phyloP scores from a whole-genome alignment of 1,140 invertebrate genomes.

The Akabosia matsudoensis region DNA sequence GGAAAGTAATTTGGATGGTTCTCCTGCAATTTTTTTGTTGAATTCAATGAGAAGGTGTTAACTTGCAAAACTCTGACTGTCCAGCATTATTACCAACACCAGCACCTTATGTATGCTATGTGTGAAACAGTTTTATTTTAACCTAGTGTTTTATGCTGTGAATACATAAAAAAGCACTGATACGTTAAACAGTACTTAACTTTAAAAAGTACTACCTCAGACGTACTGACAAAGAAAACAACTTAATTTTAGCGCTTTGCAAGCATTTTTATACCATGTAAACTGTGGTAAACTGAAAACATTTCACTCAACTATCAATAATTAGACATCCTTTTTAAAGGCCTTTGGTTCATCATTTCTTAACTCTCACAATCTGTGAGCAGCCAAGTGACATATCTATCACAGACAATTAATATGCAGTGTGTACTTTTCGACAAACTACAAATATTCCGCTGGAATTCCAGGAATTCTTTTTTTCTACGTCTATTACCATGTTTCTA shows the following conservation, averaged over 20 bases:
- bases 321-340: neutral
- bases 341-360: constrained; percentile 15
- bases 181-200: too few species aligned
- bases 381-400: constrained; percentile 18
- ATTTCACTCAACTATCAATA: neutral
- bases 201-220: neutral
- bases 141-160: too few species aligned
- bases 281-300: neutral
- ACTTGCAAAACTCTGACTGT: neutral
- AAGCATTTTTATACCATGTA: neutral
- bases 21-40: neutral
- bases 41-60: neutral
- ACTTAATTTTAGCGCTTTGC: neutral
- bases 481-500: neutral
- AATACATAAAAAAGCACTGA: too few species aligned
- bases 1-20: constrained; percentile 13
- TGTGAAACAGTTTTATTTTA: neutral
- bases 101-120: constrained; percentile 2
- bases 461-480: neutral
- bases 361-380: neutral
- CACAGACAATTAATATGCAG: constrained; percentile 22
- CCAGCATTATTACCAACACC: constrained; percentile 13
- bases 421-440: constrained; percentile 5
- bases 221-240: neutral
- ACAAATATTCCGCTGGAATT: constrained; percentile 4